A percentile compares a stretch with the other conserved stretches of the same genome.
Evolutionary conservation across 2,888 invertebrate genomes (phyloP).

Genomic region (Scaptomyza reducta): DNA sequence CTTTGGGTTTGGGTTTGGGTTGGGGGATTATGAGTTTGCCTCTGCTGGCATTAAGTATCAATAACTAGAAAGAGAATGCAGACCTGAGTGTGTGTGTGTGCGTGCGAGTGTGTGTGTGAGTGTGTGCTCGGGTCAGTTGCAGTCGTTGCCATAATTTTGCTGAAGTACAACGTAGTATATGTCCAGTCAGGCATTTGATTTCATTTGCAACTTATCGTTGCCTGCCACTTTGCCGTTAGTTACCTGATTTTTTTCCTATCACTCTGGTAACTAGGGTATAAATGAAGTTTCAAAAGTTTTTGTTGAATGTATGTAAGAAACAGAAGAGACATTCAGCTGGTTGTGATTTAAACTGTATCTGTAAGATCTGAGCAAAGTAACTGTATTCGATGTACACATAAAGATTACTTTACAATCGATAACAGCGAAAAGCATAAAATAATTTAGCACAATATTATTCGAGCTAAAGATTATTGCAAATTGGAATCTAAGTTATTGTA

Average conservation of each 20-base stretch:
- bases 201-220: conserved; percentile 48
- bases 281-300: not conserved
- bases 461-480: too few relatives aligned
- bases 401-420: not conserved
- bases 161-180: conserved; percentile 44
- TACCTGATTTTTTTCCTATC: not conserved
- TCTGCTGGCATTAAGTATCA: conserved; percentile 53
- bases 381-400: not conserved
- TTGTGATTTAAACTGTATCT: too few relatives aligned
- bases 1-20: conserved; percentile 35
- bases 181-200: conserved; percentile 57
- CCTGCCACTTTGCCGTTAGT: conserved; percentile 17
- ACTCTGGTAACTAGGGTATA: not conserved
- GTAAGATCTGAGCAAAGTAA: not conserved
- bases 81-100: conserved; percentile 12
- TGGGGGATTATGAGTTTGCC: conserved; percentile 21
- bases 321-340: too few relatives aligned
- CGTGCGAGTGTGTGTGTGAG: conserved; percentile 12
- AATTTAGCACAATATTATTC: too few relatives aligned
- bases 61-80: conserved; percentile 38
- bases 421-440: too few relatives aligned
- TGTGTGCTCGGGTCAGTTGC: conserved; percentile 17
- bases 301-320: too few relatives aligned
- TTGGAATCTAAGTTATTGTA: too few relatives aligned
- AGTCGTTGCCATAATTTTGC: conserved; percentile 38